Conservation (phyloP, 1,140 invertebrate genomes). For the Ceratina japonica region DNA sequence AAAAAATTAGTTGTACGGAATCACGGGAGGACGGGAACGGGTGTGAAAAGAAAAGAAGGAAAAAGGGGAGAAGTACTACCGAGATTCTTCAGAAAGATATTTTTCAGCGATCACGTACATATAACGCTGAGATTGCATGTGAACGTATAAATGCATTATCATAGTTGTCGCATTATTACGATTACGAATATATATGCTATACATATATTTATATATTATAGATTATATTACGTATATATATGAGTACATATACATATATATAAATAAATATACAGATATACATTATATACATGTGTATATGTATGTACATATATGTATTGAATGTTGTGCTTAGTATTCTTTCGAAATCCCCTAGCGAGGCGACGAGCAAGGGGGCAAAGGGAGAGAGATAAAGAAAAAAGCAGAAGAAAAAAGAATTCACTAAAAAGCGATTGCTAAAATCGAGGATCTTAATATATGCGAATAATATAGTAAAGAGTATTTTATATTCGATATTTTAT, state of each 20-base stretch:
- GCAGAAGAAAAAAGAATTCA: constrained; percentile 12
- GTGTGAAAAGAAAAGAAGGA: constrained; percentile 7
- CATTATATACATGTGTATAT: constrained; percentile 32
- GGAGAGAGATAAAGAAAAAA: constrained; percentile 57
- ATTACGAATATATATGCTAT: constrained; percentile 66
- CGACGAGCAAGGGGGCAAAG: constrained; percentile 46
- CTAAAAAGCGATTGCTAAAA: constrained; percentile 24
- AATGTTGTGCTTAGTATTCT: constrained; percentile 77
- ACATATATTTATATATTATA: constrained; percentile 60
- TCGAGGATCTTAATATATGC: constrained; percentile 66
- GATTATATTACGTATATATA: constrained; percentile 54
- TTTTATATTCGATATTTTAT: constrained; percentile 75
- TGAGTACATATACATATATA: constrained; percentile 62
- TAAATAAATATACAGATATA: constrained; percentile 59
- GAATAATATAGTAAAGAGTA: constrained; percentile 64
- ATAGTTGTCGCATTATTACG: constrained; percentile 72
- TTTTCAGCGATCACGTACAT: constrained; percentile 27
- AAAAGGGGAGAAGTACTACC: constrained; percentile 9
- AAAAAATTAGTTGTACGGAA: constrained; percentile 3
- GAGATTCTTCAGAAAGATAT: constrained; percentile 43
- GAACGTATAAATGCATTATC: constrained; percentile 54
- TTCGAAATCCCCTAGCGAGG: constrained; percentile 58
- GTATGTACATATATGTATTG: constrained; percentile 65
- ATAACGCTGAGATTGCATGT: constrained; percentile 36
- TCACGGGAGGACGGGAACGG: not conserved